phyloP scores from a whole-genome alignment of 1,140 invertebrate species.

The Muscidifurax raptorellus region DNA sequence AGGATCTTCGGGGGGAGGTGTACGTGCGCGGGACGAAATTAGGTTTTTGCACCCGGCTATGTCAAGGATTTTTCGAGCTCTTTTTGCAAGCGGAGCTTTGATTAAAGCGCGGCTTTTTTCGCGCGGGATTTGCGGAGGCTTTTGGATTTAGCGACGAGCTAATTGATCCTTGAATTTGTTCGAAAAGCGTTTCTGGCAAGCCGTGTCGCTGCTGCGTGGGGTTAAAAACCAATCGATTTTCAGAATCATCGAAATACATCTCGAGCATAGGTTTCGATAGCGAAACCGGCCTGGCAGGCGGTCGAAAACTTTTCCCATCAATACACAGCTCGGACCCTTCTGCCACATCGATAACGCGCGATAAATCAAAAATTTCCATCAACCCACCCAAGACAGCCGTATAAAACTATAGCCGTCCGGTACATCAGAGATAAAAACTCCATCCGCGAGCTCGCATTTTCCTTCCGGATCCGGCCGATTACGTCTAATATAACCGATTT shows the following conservation, averaged over 20 bases:
- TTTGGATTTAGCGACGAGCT: neutral
- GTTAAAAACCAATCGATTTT: neutral
- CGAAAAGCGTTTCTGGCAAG: neutral
- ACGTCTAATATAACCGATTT: neutral
- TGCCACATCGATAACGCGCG: neutral
- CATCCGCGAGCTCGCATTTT: neutral
- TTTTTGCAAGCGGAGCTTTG: neutral
- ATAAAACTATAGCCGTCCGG: neutral
- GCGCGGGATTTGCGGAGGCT: neutral
- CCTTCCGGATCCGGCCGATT: neutral
- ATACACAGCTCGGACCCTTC: neutral
- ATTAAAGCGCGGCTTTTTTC: neutral
- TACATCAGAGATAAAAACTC: conserved; percentile 31
- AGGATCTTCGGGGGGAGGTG: neutral
- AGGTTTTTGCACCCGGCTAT: neutral
- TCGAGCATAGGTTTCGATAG: too few relatives aligned
- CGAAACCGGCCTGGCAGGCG: too few relatives aligned
- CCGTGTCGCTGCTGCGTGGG: too few relatives aligned
- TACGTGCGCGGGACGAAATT: neutral
- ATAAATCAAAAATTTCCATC: conserved; percentile 27
- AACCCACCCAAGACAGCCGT: neutral
- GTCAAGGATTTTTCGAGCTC: neutral
- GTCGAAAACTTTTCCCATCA: neutral
- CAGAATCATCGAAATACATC: too few relatives aligned
- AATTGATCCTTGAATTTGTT: neutral